Evolutionary conservation across 92 coral and sea anemone species (phyloP), one percentile per base, ranked within the genome.

Genomic region (Phenganax subtilis): DNA sequence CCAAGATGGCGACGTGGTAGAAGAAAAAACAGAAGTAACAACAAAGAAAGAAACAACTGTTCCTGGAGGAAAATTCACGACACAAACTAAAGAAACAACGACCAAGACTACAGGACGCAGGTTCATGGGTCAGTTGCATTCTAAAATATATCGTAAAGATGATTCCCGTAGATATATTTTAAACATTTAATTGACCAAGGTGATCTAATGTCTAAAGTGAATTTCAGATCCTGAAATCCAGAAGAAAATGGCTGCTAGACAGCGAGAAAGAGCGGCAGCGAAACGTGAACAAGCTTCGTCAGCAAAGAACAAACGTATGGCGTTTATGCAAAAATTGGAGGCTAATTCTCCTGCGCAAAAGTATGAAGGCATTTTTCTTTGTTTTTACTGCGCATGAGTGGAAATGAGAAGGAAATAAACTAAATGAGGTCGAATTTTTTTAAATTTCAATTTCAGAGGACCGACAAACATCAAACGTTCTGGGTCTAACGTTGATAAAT

Each of bases 291-390:
- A 78, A 64, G 90, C 89, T 51, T 85, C 89, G 58, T 87, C 85
- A 12, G 89, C 88, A n/a, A 92, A 86, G 84, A 88, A 89, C 81
- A 88, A 88, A 78, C 75, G 98, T 74, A 91, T 76, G 77, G 97
- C 96, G 15, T 94, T 94, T 80, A 92, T 90, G 80, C 92, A 93
- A 31, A 88, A 94, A 80, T 85, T 94, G 27, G 96, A 94, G 77
- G 92, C 97, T 3, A 89, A 88, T 52, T 87, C 81, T 65, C 91
- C 93, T 16, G 89, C 86, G 30, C 86, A 86, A 76, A 80, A 80
- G 88, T 91, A 89, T 74, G 96, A 80, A 16, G 9, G 11, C 9
- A 6, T 64, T 10, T 29, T 71, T 51, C 8, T 10, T 58, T 37
- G 2, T 37, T 37, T 37, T 37, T 37, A 37, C 47, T 1, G 47